Base-by-base conservation (phyloP, 2,797 vertebrate genomes). In the Anguilla marmorata region DNA sequence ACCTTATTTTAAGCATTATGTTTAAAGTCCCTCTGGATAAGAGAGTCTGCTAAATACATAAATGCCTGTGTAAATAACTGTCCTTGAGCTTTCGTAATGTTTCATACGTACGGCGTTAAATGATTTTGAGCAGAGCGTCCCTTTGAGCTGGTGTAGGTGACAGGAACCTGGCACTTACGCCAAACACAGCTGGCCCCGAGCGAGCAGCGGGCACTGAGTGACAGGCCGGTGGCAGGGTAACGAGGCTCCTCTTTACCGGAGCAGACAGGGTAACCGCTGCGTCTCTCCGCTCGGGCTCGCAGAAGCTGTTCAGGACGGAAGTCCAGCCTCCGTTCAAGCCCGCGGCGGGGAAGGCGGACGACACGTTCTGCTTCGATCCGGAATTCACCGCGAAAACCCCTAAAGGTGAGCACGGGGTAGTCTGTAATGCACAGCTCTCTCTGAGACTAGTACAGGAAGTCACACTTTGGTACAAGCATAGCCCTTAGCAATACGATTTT, bases 311-410 rank as follows among this genome's bases (percentile, higher is more conserved):
- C 95, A 96, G 98, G 93, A 96, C 96, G 95, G 98, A 99, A 93
- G 97, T 99, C 87, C 97, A 98, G 88, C 98, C 98, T 89, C 98
- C 98, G 0, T 99, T 99, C 93, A 99, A 98, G 94, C 98, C 98
- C 85, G 98, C 98, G 89, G 96, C 97, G 92, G 98, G 98, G 92
- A 98, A 98, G 93, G 97, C 98, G 90, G 98, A 99, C 91, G 98
- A 99, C 93, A 99, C 98, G 3, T 99, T 99, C 94, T 99, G 98
- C 95, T 99, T 99, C 83, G 98, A 99, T 95, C 98, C 98, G 30
- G 98, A 99, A 94, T 99, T 99, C 96, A 99, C 98, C 86, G 98
- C 98, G 91, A 99, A 99, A 97, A 99, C 98, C 80, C 98, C 98
- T 91, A 99, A 99, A 98, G 98, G 98, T 99, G 95, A 89, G 89